These are phyloP conservation scores for Gobio occitaniae DNA, from an alignment of 2,797 vertebrate species.

Conservation along the genomic window DNA sequence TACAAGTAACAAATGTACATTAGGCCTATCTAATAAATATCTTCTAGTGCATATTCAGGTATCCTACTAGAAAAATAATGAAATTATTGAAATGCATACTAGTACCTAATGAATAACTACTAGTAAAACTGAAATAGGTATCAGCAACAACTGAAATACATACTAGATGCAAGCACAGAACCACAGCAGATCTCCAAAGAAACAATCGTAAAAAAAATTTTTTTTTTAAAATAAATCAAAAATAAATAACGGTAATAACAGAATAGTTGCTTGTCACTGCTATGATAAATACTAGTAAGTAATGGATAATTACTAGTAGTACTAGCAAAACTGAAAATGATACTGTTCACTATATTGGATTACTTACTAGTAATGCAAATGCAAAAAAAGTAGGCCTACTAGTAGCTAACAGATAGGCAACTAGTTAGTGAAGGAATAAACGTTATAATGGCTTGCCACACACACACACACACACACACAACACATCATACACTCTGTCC, in stretches of 20 bases:
- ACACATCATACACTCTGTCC: background rate
- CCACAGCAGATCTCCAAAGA: background rate
- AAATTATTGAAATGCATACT: background rate
- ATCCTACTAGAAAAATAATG: background rate
- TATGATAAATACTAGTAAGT: background rate
- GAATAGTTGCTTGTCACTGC: background rate
- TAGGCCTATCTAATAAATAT: background rate
- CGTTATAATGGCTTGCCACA: conserved; percentile 31
- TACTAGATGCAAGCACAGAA: background rate
- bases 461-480: conserved; percentile 28
- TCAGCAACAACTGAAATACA: background rate
- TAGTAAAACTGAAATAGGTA: background rate
- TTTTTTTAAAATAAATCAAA: too few species aligned
- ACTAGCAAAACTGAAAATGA: background rate
- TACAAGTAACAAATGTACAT: background rate
- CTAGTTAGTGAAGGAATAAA: background rate
- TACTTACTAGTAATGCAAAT: background rate
- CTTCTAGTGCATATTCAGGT: background rate
- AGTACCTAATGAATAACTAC: background rate
- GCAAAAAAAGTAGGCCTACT: background rate
- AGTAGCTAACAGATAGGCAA: background rate
- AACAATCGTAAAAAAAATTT: background rate
- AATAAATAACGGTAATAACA: background rate
- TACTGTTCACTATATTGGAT: background rate
- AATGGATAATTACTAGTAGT: background rate